Evolutionary conservation across 1,140 invertebrate genomes (phyloP).

Genomic region (Drosophila seguyi): DNA sequence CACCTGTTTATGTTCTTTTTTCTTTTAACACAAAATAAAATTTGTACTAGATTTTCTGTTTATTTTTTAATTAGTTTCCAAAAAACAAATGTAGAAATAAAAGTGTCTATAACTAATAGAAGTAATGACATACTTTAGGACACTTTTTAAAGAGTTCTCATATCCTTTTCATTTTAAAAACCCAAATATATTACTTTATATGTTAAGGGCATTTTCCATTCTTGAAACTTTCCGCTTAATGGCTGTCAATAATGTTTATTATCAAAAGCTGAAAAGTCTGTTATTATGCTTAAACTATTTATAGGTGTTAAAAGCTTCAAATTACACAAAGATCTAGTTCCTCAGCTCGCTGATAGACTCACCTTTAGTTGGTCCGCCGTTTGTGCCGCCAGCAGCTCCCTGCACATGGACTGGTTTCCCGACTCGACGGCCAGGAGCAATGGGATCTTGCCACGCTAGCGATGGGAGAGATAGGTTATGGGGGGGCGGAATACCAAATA

Average conservation of each 20-base stretch:
- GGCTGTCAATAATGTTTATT: constrained; percentile 6
- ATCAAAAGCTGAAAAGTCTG: neutral
- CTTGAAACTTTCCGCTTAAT: neutral
- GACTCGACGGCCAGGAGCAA: constrained; percentile 96
- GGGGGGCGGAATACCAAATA: constrained; percentile 39
- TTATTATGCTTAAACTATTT: constrained; percentile 1
- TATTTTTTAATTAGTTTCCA: too few species aligned
- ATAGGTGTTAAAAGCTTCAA: constrained; percentile 6
- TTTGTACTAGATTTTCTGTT: neutral
- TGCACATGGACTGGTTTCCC: constrained; percentile 96
- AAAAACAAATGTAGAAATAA: too few species aligned
- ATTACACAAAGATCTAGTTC: constrained; percentile 1
- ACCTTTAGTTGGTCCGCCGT: constrained; percentile 92
- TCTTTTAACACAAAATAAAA: neutral
- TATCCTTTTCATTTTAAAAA: neutral
- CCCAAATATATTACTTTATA: constrained; percentile 2
- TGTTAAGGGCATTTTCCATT: neutral
- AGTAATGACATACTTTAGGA: neutral
- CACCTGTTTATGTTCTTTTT: neutral
- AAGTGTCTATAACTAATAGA: neutral
- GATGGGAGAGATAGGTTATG: constrained; percentile 84
- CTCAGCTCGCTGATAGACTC: constrained; percentile 29
- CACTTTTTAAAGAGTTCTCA: neutral
- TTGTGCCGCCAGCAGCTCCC: constrained; percentile 94
- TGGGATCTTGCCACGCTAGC: constrained; percentile 95